Evolutionary conservation across 2,797 vertebrate genomes (phyloP), one percentile per base, ranked within the genome.

Genomic region (Protonibea diacanthus): DNA sequence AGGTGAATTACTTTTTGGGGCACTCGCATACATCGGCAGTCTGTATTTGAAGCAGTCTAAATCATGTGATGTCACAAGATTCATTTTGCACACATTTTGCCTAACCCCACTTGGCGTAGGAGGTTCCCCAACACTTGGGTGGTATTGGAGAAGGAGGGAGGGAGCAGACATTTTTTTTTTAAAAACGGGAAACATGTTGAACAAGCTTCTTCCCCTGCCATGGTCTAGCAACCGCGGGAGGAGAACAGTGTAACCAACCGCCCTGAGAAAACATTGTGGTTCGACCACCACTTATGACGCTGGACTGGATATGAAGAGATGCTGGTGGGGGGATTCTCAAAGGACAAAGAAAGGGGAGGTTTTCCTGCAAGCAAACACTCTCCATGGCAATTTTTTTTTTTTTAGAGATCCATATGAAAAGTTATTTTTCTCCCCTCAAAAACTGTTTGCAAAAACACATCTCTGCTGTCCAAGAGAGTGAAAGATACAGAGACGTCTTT

Each of bases 211-310:
- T 95, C 93, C 90, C 87, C 81, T 89, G 86, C 90, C 80, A 92
- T 87, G 91, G 92, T 94, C 90, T 91, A 89, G 91, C 80, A 90
- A 94, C 93, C 91, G 86, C 91, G 88, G 94, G 90, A 95, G 92
- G 89, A 92, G 92, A 90, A 92, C 87, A 90, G 93, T 93, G 93
- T 91, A 92, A 93, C 92, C 90, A 91, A 92, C 93, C 90, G 86
- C 93, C 85, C 88, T 89, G 91, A 87, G 91, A 94, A 95, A 96
- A 96, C 93, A 94, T 84, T 94, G 95, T 92, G 95, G 94, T 95
- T 90, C 76, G 91, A 93, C 94, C 95, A 88, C 92, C 94, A 96
- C 94, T 95, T 94, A 94, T 88, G 89, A 90, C 74, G 87, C 80
- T 92, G 86, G 87, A 88, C 81, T 88, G 91, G 85, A 93, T 89